phyloP scores from a whole-genome alignment of 2,113 vertebrate species.

The Cercocebus atys region DNA sequence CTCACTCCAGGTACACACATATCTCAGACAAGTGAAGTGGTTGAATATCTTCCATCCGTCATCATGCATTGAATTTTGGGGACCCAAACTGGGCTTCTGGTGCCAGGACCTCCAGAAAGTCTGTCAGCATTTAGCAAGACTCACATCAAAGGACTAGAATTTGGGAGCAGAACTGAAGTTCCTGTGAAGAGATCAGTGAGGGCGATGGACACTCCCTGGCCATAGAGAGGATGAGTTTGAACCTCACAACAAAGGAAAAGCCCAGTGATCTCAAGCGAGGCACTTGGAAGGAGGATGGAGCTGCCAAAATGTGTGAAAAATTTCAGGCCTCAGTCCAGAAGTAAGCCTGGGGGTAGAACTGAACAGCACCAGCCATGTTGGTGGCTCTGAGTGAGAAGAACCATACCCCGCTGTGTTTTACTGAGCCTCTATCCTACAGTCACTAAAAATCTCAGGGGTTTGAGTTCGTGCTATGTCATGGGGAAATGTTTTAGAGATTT shows the following conservation, averaged over 20 bases:
- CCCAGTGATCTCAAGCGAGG: background rate
- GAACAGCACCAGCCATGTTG: accelerated
- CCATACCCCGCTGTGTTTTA: background rate
- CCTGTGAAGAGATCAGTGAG: background rate
- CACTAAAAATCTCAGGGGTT: background rate
- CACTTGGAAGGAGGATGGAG: background rate
- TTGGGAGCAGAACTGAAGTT: background rate
- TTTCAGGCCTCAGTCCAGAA: background rate
- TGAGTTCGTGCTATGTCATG: background rate
- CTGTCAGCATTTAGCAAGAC: background rate
- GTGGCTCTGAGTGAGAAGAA: background rate
- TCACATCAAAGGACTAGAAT: background rate
- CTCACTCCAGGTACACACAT: background rate
- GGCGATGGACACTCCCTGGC: background rate
- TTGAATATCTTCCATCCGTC: background rate
- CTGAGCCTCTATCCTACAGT: background rate
- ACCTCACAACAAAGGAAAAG: background rate
- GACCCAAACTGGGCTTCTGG: background rate
- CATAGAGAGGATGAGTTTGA: background rate
- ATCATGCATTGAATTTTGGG: accelerated
- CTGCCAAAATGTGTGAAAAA: background rate
- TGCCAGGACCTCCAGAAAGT: background rate
- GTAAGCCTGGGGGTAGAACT: background rate
- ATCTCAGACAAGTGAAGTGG: background rate
- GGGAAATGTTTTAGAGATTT: background rate